Evolutionary conservation across 2,888 invertebrate genomes (phyloP).

Genomic region (Caenorhabditis angaria): DNA sequence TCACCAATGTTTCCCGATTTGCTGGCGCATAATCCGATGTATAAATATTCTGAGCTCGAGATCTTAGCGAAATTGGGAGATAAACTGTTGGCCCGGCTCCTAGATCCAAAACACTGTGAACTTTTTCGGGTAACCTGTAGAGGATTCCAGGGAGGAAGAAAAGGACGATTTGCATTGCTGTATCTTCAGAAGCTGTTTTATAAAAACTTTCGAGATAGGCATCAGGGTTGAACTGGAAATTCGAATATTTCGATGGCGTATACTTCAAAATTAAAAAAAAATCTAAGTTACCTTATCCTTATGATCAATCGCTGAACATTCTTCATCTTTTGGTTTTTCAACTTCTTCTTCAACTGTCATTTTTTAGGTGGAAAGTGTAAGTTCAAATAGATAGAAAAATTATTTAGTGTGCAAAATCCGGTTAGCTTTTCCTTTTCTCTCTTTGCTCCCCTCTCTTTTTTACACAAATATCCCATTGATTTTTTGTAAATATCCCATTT

Average conservation of each 20-base stretch:
- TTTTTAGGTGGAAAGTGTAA: too few relatives aligned
- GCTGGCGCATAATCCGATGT: conserved; percentile 70
- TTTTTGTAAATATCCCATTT: not conserved
- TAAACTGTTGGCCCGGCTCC: conserved; percentile 70
- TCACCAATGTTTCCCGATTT: conserved; percentile 59
- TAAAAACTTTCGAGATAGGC: conserved; percentile 69
- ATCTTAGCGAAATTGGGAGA: conserved; percentile 64
- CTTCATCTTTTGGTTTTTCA: conserved; percentile 35
- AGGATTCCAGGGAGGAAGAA: conserved; percentile 72
- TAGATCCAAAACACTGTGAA: conserved; percentile 64
- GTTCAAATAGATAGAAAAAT: not conserved
- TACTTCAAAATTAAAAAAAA: not conserved
- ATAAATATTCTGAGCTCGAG: conserved; percentile 63
- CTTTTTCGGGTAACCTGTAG: conserved; percentile 66
- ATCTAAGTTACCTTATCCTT: conserved; percentile 42
- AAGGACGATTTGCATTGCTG: conserved; percentile 70
- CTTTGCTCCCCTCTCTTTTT: not conserved
- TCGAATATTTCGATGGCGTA: not conserved
- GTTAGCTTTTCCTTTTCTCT: conserved; percentile 10
- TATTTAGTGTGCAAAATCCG: not conserved
- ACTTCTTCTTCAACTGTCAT: not conserved
- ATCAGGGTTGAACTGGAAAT: conserved; percentile 65
- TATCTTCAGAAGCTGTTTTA: conserved; percentile 65
- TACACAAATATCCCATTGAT: not conserved
- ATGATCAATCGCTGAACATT: conserved; percentile 46